Base-by-base conservation (phyloP, 2,888 invertebrate genomes). In the Ypsolopha scabrella region DNA sequence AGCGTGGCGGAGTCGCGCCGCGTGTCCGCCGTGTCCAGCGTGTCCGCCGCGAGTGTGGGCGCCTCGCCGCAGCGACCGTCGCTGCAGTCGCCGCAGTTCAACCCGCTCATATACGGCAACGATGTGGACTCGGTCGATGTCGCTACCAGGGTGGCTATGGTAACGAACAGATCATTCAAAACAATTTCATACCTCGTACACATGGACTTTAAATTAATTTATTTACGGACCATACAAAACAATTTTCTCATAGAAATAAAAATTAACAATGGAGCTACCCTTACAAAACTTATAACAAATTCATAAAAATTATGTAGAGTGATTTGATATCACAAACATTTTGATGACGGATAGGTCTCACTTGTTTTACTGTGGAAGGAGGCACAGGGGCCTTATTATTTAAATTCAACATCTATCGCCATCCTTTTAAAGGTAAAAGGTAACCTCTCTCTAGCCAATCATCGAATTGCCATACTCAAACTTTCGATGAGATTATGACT, bases 91-190 rank as follows among this genome's bases (percentile, higher is more conserved):
- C 80, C 89, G 7, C 89, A 89, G 63, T 89, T 90, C 60, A 97
- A 97, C 83, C 96, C 96, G 0, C 94, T 97, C 66, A 95, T 98
- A 60, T 96, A 93, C 70, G 96, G 95, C 43, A 94, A 93, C 67
- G 97, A 99, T 74, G 96, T 98, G 0, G 99, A 99, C 75, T 97
- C 98, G 0, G 99, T 99, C 0, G 99, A 99, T 77, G 93, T 99
- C 14, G 99, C 99, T 7, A 98, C 98, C 0, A 87, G 99, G 55
- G 97, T 99, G 46, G 99, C 98, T 10, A 98, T 98, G 97, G 97
- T 94, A 70, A 69, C 74, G 1, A 38, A 37, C 72, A 2, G 73
- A 34, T 34, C 24, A 24, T 24, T 24, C n/a, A 24, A 2, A 24
- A 24, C 24, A 37, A 47, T 37, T 37, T 6, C 7, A 7, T 37